A percentile compares a stretch with the other conserved stretches of the same genome.
Conservation (phyloP, 2,888 invertebrate species). For the Phyto melanocephala region DNA sequence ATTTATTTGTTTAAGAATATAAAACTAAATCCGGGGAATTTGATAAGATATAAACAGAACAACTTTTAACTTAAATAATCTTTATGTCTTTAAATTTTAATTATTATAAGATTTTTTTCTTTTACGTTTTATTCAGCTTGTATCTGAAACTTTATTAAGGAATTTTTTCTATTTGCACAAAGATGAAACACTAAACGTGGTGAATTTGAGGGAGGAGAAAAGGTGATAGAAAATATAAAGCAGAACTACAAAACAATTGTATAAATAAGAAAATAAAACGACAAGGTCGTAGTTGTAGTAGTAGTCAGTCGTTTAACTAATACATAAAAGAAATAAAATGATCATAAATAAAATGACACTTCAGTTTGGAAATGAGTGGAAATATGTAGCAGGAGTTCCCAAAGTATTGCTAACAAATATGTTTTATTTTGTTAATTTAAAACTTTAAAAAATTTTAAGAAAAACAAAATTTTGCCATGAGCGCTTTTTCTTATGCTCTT, state of each 20-base stretch:
- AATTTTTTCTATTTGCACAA: constrained; percentile 14
- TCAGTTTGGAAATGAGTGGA: constrained; percentile 9
- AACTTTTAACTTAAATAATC: neutral
- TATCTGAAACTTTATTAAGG: constrained; percentile 16
- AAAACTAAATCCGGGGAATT: constrained; percentile 21
- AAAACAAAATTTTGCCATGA: no score
- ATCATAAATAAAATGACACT: constrained; percentile 4
- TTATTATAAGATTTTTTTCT: neutral
- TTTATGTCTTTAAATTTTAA: neutral
- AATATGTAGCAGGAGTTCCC: constrained; percentile 1
- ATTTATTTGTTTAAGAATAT: constrained; percentile 43
- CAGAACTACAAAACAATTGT: constrained; percentile 45
- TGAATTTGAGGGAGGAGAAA: neutral
- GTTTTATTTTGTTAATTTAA: no score
- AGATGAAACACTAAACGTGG: constrained; percentile 15
- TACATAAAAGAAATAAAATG: constrained; percentile 18
- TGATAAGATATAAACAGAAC: constrained; percentile 35
- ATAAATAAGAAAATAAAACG: constrained; percentile 42
- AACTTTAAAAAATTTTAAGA: no score
- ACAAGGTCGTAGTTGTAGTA: constrained; percentile 42
- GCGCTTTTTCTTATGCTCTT: no score
- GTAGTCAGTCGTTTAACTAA: neutral
- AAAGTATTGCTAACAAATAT: no score
- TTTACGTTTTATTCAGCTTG: neutral
- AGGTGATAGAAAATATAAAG: neutral